Conservation (phyloP, 1,140 invertebrate species). For the Drosophila nasuta region DNA sequence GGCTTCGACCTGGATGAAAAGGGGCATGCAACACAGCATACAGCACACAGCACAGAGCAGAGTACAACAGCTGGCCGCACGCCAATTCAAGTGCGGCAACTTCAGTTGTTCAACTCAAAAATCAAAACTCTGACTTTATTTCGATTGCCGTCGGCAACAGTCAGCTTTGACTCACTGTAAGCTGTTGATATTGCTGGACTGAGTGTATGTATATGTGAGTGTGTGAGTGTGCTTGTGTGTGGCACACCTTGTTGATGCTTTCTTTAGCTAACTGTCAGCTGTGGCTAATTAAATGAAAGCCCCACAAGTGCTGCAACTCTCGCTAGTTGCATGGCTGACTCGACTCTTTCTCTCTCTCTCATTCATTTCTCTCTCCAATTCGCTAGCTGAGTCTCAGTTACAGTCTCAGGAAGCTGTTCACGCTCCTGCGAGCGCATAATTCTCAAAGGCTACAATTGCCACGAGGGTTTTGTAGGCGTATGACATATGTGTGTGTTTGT, state of each 20-base stretch:
- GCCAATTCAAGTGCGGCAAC: conserved; percentile 72
- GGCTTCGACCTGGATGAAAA: conserved; percentile 15
- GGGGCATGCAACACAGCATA: conserved; percentile 9
- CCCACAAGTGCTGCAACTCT: conserved; percentile 75
- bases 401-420: conserved; percentile 42
- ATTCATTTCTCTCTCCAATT: neutral
- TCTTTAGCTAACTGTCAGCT: conserved; percentile 80
- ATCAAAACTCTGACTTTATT: conserved; percentile 33
- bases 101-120: conserved; percentile 39
- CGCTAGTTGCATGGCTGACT: conserved; percentile 64
- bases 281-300: conserved; percentile 82
- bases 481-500: neutral
- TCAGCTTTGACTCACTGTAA: conserved; percentile 24
- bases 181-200: neutral
- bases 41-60: too few relatives aligned
- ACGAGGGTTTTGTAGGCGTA: conserved; percentile 27
- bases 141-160: conserved; percentile 38
- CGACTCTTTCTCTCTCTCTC: neutral
- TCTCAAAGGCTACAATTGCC: conserved; percentile 51
- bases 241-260: conserved; percentile 58
- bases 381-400: neutral
- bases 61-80: conserved; percentile 70
- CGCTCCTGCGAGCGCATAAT: conserved; percentile 66
- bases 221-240: conserved; percentile 13
- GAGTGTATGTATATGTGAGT: conserved; percentile 1